These are phyloP conservation scores for Onychomys leucogaster DNA, from an alignment of 2,797 vertebrate species.

Conservation along the genomic window DNA sequence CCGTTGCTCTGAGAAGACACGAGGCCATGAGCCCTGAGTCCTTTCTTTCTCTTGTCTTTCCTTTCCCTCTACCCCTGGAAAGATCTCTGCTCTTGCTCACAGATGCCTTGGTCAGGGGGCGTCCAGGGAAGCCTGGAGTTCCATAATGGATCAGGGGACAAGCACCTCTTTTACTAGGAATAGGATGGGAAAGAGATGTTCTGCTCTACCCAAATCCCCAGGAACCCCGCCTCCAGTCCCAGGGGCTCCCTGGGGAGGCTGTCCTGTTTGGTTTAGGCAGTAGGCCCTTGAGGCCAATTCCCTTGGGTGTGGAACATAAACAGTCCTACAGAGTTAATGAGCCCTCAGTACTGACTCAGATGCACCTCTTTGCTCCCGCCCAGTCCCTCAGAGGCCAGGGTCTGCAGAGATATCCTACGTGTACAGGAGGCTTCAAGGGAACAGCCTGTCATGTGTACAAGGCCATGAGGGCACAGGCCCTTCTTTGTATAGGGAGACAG, in stretches of 20 bases:
- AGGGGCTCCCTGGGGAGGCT: neutral
- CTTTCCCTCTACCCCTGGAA: neutral
- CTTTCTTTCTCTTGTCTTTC: too few relatives aligned
- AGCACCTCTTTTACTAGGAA: neutral
- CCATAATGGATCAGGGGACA: neutral
- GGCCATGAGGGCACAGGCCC: neutral
- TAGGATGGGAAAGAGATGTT: neutral
- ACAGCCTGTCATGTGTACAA: too few relatives aligned
- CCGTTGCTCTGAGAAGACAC: neutral
- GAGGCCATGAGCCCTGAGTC: neutral
- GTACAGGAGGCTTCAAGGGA: neutral
- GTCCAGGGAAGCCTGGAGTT: neutral
- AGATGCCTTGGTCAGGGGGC: neutral
- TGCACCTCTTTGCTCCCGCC: neutral
- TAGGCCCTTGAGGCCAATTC: slow-evolving; percentile 51
- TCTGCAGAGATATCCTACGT: neutral
- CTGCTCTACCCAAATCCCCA: neutral
- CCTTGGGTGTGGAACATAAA: neutral
- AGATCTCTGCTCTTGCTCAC: neutral
- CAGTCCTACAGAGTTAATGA: slow-evolving; percentile 67
- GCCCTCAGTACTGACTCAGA: slow-evolving; percentile 41
- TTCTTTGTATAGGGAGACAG: too few relatives aligned
- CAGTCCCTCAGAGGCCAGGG: slow-evolving; percentile 51
- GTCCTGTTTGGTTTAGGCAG: slow-evolving; percentile 54
- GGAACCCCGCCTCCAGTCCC: neutral